phyloP scores from a whole-genome alignment of 1,140 invertebrate genomes.

The Belonocnema kinseyi region DNA sequence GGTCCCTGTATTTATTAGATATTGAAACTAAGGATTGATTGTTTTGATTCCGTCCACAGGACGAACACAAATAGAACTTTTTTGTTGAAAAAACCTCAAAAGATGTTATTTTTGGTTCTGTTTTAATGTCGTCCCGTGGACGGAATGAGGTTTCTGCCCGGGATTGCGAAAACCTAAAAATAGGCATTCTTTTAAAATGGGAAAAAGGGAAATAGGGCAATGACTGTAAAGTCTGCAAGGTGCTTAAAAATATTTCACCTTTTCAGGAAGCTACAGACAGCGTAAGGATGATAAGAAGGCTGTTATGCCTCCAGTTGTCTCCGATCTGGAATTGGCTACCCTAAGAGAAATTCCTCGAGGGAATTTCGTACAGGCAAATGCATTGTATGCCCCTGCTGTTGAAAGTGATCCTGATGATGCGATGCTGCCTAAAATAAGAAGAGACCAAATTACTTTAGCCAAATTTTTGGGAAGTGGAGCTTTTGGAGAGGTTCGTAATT shows the following conservation, averaged over 20 bases:
- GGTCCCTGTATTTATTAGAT: too few species aligned
- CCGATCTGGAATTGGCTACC: slow-evolving; percentile 91
- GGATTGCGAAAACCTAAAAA: too few species aligned
- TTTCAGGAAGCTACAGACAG: slow-evolving; percentile 72
- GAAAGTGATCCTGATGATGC: slow-evolving; percentile 79
- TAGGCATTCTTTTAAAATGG: too few species aligned
- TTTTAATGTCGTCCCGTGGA: too few species aligned
- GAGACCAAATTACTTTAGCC: slow-evolving; percentile 87
- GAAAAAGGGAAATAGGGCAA: too few species aligned
- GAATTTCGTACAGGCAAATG: slow-evolving; percentile 87
- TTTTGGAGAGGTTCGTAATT: slow-evolving; percentile 88
- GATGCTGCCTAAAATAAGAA: slow-evolving; percentile 87
- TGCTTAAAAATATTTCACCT: slow-evolving; percentile 29
- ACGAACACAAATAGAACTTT: too few species aligned
- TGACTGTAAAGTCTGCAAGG: too few species aligned
- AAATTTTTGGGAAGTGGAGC: slow-evolving; percentile 96
- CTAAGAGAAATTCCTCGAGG: slow-evolving; percentile 88
- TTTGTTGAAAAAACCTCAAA: too few species aligned
- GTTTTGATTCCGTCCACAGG: too few species aligned
- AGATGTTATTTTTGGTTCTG: too few species aligned
- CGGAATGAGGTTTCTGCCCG: too few species aligned
- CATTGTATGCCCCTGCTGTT: slow-evolving; percentile 83
- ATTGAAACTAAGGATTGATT: too few species aligned
- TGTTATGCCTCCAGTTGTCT: slow-evolving; percentile 75
- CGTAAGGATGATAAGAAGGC: slow-evolving; percentile 79